Percentiles rank a stretch among this genome's conserved stretches.
Evolutionary conservation across 2,888 invertebrate genomes (phyloP).

Genomic region (Netelia fuscicornis): DNA sequence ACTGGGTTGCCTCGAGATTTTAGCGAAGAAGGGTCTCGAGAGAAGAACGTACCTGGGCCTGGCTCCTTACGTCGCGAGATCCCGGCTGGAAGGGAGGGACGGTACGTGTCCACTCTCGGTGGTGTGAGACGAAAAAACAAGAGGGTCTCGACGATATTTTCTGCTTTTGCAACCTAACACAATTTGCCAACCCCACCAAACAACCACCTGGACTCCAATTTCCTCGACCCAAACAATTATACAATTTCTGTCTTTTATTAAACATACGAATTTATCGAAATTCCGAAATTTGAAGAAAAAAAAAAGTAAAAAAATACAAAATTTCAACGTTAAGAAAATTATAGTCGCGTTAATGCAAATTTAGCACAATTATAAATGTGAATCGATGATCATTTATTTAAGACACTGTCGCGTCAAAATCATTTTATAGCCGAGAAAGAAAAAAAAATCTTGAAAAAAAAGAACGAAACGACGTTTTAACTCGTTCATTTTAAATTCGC

Average conservation of each 20-base stretch:
- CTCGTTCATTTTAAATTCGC: not conserved
- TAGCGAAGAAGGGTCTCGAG: slow-evolving; percentile 41
- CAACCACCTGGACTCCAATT: not conserved
- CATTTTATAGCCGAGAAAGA: too few relatives aligned
- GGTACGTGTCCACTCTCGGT: slow-evolving; percentile 52
- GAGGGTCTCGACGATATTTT: slow-evolving; percentile 13
- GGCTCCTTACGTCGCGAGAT: slow-evolving; percentile 23
- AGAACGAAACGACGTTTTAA: not conserved
- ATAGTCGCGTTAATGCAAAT: too few relatives aligned
- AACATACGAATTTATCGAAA: not conserved
- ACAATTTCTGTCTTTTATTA: not conserved
- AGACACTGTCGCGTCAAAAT: too few relatives aligned
- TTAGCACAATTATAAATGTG: too few relatives aligned
- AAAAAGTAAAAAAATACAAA: not conserved
- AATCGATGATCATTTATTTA: too few relatives aligned
- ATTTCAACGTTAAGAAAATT: too few relatives aligned
- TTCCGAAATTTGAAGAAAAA: not conserved
- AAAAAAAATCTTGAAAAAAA: not conserved
- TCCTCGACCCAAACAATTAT: not conserved
- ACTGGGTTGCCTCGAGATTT: slow-evolving; percentile 62
- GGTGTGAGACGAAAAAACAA: slow-evolving; percentile 6
- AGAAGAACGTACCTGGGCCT: slow-evolving; percentile 58
- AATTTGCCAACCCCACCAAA: slow-evolving; percentile 3
- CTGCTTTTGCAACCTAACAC: slow-evolving; percentile 22
- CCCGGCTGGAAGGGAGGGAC: not conserved